A percentile compares a stretch with the other conserved stretches of the same genome.
These are phyloP conservation scores for Microcebus jonahi DNA, from an alignment of 2,113 vertebrate species.

Conservation along the genomic window DNA sequence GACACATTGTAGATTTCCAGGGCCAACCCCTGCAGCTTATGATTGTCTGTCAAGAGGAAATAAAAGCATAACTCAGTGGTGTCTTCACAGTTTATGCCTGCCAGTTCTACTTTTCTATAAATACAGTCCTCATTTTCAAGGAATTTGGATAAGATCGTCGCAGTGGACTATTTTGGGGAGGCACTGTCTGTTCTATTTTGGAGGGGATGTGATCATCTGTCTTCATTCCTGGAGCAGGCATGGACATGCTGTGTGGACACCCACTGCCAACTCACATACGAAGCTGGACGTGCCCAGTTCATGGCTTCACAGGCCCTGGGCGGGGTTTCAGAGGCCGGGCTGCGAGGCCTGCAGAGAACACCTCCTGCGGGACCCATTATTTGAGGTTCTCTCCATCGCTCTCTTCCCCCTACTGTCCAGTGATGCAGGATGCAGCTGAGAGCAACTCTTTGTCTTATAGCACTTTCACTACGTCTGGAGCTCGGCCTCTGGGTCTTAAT, in stretches of 20 bases:
- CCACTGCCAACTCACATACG: background rate
- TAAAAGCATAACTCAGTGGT: background rate
- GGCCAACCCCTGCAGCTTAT: background rate
- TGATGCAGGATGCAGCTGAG: background rate
- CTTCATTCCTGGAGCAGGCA: background rate
- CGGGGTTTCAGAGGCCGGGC: background rate
- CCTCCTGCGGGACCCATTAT: background rate
- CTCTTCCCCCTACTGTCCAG: background rate
- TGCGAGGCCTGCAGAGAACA: background rate
- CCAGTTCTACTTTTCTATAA: constrained; percentile 36
- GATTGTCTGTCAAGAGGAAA: constrained; percentile 44
- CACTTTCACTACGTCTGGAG: too few relatives aligned
- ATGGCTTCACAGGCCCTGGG: background rate
- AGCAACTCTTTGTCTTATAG: background rate
- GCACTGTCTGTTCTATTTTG: background rate
- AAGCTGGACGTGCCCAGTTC: background rate
- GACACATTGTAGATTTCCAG: background rate
- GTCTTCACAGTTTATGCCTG: constrained; percentile 1
- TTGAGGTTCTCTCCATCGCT: background rate
- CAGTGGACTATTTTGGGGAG: background rate
- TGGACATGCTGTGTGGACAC: background rate
- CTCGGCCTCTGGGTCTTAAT: background rate
- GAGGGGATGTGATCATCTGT: background rate
- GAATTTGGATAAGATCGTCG: background rate
- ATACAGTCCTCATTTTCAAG: constrained; percentile 22